phyloP scores from a whole-genome alignment of 2,888 invertebrate species.

The Xanthorhoe designata region DNA sequence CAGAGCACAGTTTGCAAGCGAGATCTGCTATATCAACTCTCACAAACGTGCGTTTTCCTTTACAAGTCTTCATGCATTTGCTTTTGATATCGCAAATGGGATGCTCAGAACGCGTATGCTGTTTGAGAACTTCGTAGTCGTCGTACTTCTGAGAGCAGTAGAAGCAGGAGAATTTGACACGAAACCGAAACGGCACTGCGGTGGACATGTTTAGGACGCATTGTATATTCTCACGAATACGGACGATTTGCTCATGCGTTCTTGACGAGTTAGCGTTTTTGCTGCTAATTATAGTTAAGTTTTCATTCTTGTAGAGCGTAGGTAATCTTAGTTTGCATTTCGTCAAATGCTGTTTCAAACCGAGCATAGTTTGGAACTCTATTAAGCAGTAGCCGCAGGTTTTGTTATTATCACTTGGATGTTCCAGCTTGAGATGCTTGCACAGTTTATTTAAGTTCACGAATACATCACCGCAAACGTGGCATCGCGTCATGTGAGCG shows the following conservation, averaged over 20 bases:
- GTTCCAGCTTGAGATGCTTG: constrained; percentile 64
- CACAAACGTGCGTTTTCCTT: constrained; percentile 70
- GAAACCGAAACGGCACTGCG: constrained; percentile 74
- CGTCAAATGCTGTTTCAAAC: constrained; percentile 64
- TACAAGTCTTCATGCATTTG: constrained; percentile 71
- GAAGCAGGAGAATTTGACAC: constrained; percentile 72
- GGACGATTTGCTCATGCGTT: constrained; percentile 49
- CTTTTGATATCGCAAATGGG: constrained; percentile 71
- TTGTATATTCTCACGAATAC: constrained; percentile 71
- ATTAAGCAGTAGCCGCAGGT: constrained; percentile 70
- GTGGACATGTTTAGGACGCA: constrained; percentile 77
- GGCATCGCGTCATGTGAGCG: constrained; percentile 67
- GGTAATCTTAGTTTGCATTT: constrained; percentile 64
- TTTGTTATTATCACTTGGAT: constrained; percentile 59
- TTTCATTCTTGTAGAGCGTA: constrained; percentile 52
- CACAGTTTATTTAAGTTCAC: constrained; percentile 58
- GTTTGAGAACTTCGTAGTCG: constrained; percentile 56
- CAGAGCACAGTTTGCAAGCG: constrained; percentile 73
- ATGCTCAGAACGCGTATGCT: constrained; percentile 66
- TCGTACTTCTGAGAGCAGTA: constrained; percentile 74
- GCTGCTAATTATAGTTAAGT: constrained; percentile 27
- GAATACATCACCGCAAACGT: constrained; percentile 61
- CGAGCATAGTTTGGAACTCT: constrained; percentile 62
- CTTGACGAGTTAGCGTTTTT: constrained; percentile 17
- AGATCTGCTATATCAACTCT: constrained; percentile 70